Conservation (phyloP, 2,797 vertebrate species). For the Tarsius wallacei region DNA sequence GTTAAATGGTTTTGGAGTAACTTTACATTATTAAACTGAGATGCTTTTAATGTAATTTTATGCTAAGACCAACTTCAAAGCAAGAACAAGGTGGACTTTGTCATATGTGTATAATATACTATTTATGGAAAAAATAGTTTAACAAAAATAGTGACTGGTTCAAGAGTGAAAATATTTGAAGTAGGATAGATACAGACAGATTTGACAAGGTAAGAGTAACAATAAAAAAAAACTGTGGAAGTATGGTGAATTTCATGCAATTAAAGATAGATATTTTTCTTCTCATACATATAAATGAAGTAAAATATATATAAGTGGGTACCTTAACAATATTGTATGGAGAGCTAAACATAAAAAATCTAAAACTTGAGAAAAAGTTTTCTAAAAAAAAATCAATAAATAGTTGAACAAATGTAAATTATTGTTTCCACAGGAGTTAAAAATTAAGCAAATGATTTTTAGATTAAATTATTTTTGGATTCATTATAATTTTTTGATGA, state of each 20-base stretch:
- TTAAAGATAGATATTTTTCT: not conserved
- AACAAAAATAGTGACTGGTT: not conserved
- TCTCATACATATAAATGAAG: not conserved
- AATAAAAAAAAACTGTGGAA: not conserved
- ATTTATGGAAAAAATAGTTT: not conserved
- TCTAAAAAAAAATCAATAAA: not conserved
- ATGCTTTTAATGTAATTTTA: not conserved
- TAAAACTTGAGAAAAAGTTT: not conserved
- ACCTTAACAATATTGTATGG: not conserved
- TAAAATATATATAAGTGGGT: not conserved
- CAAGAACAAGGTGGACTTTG: not conserved
- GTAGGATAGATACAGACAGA: not conserved
- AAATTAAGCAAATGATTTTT: not conserved
- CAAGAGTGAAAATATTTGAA: not conserved
- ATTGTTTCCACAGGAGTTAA: not conserved
- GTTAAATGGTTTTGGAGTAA: not conserved
- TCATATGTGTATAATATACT: not conserved
- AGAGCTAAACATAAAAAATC: not conserved
- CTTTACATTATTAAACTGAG: not conserved
- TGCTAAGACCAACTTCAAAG: not conserved
- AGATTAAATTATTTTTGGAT: not conserved
- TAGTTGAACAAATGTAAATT: not conserved
- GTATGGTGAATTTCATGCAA: not conserved
- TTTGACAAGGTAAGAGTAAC: not conserved
- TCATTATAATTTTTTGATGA: not conserved